Conservation (phyloP, 2,113 vertebrate genomes). For the Lycaon pictus region DNA sequence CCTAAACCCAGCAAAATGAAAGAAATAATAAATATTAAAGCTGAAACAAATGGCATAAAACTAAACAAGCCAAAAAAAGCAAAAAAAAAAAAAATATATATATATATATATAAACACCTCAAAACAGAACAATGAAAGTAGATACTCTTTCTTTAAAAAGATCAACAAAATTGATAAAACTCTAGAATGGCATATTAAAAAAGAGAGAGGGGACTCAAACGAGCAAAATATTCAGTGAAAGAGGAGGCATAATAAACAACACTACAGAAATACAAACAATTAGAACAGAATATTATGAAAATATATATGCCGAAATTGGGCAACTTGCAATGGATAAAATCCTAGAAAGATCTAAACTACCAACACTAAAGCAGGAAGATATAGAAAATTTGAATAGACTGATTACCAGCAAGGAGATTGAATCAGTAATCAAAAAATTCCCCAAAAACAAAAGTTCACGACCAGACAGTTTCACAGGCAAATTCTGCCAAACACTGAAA, state of each 20-base stretch:
- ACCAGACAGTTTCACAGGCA: not conserved
- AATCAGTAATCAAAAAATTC: not conserved
- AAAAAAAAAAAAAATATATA: no score
- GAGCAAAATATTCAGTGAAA: not conserved
- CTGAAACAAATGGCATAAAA: no score
- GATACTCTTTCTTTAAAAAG: not conserved
- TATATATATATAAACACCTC: no score
- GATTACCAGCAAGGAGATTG: not conserved
- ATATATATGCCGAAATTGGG: not conserved
- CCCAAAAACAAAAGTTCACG: not conserved
- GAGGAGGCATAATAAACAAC: not conserved
- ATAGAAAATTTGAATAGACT: not conserved
- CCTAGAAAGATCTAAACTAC: not conserved
- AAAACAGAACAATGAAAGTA: not conserved
- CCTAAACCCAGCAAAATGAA: not conserved
- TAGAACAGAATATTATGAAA: not conserved
- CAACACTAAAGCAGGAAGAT: not conserved
- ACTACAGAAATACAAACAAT: not conserved
- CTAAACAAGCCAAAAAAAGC: no score
- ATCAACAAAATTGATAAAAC: not conserved
- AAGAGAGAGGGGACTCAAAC: not conserved
- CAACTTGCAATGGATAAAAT: not conserved
- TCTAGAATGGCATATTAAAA: not conserved
- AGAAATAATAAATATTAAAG: not conserved
- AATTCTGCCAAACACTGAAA: not conserved